Percentiles rank a stretch among this genome's conserved stretches.
These are phyloP conservation scores for Beaufortia kweichowensis DNA, from an alignment of 2,113 vertebrate genomes.

Conservation along the genomic window DNA sequence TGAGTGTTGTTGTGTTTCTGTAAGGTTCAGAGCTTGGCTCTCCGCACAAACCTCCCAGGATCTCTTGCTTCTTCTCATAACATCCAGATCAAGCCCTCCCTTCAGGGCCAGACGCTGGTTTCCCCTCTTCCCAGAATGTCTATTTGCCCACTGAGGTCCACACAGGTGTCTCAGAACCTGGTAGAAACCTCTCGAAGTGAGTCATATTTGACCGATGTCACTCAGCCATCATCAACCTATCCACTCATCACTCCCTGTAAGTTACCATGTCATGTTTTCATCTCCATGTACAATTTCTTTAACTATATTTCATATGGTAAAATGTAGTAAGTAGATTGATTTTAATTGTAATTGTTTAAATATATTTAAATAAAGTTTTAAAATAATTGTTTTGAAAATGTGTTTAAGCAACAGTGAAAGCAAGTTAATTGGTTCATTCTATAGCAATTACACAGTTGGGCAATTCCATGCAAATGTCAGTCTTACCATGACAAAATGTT, in stretches of 20 bases:
- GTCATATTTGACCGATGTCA: conserved; percentile 70
- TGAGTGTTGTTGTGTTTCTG: conserved; percentile 12
- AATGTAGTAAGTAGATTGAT: neutral
- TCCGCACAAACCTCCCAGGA: conserved; percentile 83
- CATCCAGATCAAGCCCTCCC: conserved; percentile 81
- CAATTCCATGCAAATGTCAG: too few species aligned
- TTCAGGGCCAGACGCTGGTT: conserved; percentile 75
- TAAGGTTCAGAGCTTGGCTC: conserved; percentile 86
- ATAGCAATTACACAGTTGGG: neutral
- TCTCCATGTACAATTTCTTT: neutral
- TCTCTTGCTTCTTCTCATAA: conserved; percentile 81
- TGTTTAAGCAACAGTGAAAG: too few species aligned
- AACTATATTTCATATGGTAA: neutral
- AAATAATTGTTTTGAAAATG: too few species aligned
- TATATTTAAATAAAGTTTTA: too few species aligned
- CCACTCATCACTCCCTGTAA: conserved; percentile 83
- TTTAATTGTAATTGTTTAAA: too few species aligned
- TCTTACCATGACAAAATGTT: too few species aligned
- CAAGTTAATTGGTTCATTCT: too few species aligned
- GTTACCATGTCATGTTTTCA: neutral
- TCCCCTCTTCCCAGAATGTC: conserved; percentile 80
- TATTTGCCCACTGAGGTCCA: conserved; percentile 75
- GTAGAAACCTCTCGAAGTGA: conserved; percentile 77
- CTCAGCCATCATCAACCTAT: conserved; percentile 77
- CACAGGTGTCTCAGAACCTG: conserved; percentile 73